phyloP scores from a whole-genome alignment of 1,140 invertebrate genomes.

The Cylas formicarius region DNA sequence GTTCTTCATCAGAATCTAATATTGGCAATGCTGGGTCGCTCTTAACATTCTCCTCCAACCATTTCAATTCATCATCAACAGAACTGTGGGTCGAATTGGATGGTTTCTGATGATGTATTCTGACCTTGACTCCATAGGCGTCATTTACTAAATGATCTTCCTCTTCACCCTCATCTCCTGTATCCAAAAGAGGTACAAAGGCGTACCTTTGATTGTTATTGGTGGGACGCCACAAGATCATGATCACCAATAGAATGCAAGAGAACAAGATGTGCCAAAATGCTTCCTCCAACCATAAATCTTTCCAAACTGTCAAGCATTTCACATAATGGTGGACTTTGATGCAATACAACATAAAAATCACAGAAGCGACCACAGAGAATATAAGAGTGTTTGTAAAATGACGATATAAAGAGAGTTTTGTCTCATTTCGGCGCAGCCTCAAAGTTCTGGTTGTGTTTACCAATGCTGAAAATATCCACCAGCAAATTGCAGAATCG shows the following conservation, averaged over 20 bases:
- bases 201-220: constrained; percentile 94
- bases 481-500: constrained; percentile 67
- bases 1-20: constrained; percentile 84
- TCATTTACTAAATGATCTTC: constrained; percentile 78
- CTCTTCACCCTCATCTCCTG: constrained; percentile 78
- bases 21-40: constrained; percentile 68
- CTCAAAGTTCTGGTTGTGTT: constrained; percentile 82
- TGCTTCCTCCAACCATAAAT: constrained; percentile 87
- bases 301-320: constrained; percentile 66
- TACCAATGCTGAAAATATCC: constrained; percentile 85
- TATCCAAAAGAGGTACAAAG: constrained; percentile 84
- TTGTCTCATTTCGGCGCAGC: constrained; percentile 78
- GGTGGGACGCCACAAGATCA: constrained; percentile 89
- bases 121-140: constrained; percentile 76
- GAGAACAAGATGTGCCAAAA: constrained; percentile 93
- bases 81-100: constrained; percentile 18
- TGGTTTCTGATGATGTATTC: constrained; percentile 44
- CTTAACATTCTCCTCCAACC: constrained; percentile 86
- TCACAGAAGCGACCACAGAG: constrained; percentile 77
- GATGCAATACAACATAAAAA: constrained; percentile 90
- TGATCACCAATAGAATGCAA: constrained; percentile 79
- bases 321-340: constrained; percentile 47
- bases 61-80: constrained; percentile 76
- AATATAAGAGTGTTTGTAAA: constrained; percentile 92
- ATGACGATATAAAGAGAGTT: constrained; percentile 82